Base-by-base conservation (phyloP, 2,888 invertebrate species). In the Agrochola litura region DNA sequence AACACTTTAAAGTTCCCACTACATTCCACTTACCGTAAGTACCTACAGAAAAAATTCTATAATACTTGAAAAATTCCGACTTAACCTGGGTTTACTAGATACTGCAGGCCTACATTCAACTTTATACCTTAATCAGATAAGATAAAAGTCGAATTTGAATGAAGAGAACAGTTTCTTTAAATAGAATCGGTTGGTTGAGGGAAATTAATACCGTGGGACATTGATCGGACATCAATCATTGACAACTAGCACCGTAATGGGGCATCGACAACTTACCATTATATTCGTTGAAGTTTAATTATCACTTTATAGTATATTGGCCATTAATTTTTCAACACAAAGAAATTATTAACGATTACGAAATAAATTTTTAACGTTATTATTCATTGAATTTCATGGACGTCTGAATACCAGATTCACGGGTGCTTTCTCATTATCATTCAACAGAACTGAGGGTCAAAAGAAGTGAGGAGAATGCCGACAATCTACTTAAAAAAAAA, bases 181-280 rank as follows among this genome's bases (percentile, higher is more conserved):
- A 85, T 79, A 83, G 66, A 77, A 81, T 76, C 65, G 25, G 69
- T 64, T 58, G 61, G 73, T 46, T 74, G 67, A 80, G 56, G 85
- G 80, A 85, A 85, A 79, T 83, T 80, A 86, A 85, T 78, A 82
- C 85, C 81, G 81, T 83, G 84, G 77, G 86, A 86, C 77, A 80
- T 63, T 76, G 75, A 68, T 67, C 68, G 68, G 72, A 65, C 80
- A 89, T 90, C 87, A 89, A 89, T 90, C 87, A 88, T 76, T 74
- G 66, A 46, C 83, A 87, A 88, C 81, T 76, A 83, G 73, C 66
- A 61, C 67, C 73, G 77, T 86, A 84, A 86, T 84, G 83, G 79
- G 82, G 77, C 82, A 84, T 86, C 75, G 90, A 88, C 89, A 89
- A 87, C 82, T 81, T 72, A 83, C 84, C 73, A 89, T 87, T 88